These are phyloP conservation scores for Hesperia comma DNA, from an alignment of 2,888 invertebrate species.

Conservation along the genomic window DNA sequence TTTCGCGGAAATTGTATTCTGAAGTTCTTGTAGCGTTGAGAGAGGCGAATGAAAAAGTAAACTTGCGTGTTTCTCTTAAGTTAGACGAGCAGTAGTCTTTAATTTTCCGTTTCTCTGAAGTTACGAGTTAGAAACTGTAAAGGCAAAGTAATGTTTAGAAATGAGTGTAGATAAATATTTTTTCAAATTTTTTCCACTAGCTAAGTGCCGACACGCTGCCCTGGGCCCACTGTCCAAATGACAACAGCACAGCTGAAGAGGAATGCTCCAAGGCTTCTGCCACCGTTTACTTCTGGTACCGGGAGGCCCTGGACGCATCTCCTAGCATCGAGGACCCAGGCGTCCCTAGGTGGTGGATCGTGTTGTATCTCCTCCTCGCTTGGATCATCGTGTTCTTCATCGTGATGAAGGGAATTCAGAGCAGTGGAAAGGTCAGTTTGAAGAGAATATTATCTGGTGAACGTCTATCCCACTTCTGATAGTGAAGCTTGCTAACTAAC, in stretches of 20 bases:
- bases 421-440: slow-evolving; percentile 92
- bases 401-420: slow-evolving; percentile 98
- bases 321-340: slow-evolving; percentile 93
- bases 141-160: no score
- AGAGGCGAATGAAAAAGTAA: no score
- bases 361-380: slow-evolving; percentile 92
- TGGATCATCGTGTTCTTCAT: slow-evolving; percentile 97
- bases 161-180: no score
- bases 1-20: no score
- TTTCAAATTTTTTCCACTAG: slow-evolving; percentile 65
- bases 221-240: slow-evolving; percentile 91
- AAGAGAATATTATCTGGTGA: no score
- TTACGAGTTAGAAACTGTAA: no score
- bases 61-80: no score
- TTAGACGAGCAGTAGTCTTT: no score
- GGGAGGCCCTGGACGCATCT: slow-evolving; percentile 94
- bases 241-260: slow-evolving; percentile 86
- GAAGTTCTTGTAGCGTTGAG: no score
- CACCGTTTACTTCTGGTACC: slow-evolving; percentile 97
- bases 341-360: slow-evolving; percentile 96
- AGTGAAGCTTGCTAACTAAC: no score
- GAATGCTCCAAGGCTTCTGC: slow-evolving; percentile 94
- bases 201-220: slow-evolving; percentile 87
- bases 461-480: no score
- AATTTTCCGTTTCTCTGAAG: no score